Conservation (phyloP, 2,888 invertebrate species). For the Anodontia alba region DNA sequence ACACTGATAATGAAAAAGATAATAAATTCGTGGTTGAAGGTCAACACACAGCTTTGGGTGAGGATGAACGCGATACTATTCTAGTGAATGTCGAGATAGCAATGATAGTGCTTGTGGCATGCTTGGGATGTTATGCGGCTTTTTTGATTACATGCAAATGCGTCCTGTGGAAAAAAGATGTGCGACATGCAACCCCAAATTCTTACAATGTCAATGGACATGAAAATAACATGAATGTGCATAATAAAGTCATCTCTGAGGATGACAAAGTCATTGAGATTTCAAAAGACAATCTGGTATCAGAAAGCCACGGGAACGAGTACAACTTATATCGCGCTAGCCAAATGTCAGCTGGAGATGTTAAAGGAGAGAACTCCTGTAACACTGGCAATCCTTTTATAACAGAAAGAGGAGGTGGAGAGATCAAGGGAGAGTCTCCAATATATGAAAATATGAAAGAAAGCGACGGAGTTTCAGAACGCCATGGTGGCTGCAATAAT, state of each 20-base stretch:
- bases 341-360: background rate
- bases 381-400: background rate
- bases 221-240: background rate
- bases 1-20: background rate
- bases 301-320: background rate
- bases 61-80: background rate
- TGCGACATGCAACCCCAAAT: background rate
- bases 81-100: background rate
- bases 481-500: no score
- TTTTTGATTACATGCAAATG: background rate
- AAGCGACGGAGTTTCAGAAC: background rate
- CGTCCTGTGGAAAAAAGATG: background rate
- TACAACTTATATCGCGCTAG: background rate
- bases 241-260: background rate
- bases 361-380: background rate
- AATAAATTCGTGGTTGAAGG: background rate
- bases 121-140: constrained; percentile 4
- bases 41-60: background rate
- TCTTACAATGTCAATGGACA: background rate
- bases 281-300: background rate
- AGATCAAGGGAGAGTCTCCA: background rate
- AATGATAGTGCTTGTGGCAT: background rate
- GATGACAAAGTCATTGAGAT: background rate
- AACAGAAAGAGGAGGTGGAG: background rate
- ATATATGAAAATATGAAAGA: background rate